Evolutionary conservation across 2,888 invertebrate species (phyloP).

Genomic region (Brenthis ino): DNA sequence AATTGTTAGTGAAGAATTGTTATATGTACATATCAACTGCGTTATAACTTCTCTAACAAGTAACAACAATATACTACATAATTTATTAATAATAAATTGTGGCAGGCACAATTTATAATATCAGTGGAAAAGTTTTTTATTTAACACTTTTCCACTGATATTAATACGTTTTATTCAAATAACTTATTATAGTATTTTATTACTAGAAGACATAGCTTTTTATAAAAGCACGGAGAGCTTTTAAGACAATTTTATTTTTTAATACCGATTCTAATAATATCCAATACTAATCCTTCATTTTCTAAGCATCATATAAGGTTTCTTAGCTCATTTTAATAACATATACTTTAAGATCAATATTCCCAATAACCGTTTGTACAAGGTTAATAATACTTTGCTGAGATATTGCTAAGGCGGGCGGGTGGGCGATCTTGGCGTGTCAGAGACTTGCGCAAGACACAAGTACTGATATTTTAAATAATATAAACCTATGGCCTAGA

Average conservation of each 20-base stretch:
- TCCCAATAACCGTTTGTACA: background rate
- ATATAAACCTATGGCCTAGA: background rate
- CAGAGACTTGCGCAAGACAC: slow-evolving; percentile 59
- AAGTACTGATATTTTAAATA: slow-evolving; percentile 38
- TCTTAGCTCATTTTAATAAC: background rate
- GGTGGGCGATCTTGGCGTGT: slow-evolving; percentile 72
- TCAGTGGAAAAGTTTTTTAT: too few species aligned
- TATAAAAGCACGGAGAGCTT: too few species aligned
- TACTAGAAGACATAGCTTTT: too few species aligned
- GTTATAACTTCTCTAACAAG: too few species aligned
- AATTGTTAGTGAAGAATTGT: too few species aligned
- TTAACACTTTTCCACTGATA: too few species aligned
- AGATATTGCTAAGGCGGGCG: slow-evolving; percentile 61
- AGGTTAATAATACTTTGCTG: slow-evolving; percentile 46
- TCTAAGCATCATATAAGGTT: background rate
- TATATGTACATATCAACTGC: too few species aligned
- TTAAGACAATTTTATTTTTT: too few species aligned
- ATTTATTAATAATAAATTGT: background rate
- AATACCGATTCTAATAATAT: too few species aligned
- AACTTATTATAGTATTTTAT: too few species aligned
- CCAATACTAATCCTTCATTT: background rate
- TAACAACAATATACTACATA: background rate
- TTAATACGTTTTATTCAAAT: too few species aligned
- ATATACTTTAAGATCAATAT: slow-evolving; percentile 8
- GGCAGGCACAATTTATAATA: too few species aligned